Conservation (phyloP, 1,140 invertebrate species). For the Hydropsyche tenuis region DNA sequence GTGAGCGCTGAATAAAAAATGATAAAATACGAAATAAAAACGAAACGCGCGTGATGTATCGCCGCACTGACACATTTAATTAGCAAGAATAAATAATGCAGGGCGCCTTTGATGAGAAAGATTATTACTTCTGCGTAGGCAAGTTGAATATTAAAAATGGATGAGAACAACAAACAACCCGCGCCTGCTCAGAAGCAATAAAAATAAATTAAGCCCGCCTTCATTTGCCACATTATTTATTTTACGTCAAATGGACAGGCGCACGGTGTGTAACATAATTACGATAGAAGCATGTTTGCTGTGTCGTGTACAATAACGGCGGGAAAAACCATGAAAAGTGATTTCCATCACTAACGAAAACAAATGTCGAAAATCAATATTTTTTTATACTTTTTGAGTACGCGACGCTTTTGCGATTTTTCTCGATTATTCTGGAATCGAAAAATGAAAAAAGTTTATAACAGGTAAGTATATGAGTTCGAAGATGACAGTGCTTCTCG, state of each 20-base stretch:
- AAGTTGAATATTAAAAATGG: conserved; percentile 25
- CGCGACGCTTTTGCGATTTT: too few relatives aligned
- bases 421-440: not conserved
- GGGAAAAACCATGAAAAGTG: too few relatives aligned
- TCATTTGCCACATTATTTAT: conserved; percentile 21
- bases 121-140: conserved; percentile 24
- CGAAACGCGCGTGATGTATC: conserved; percentile 34
- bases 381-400: too few relatives aligned
- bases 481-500: not conserved
- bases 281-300: not conserved
- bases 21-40: not conserved
- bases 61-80: conserved; percentile 39
- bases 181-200: conserved; percentile 11
- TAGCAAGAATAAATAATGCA: conserved; percentile 40
- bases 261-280: not conserved
- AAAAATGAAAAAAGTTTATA: conserved; percentile 11
- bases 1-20: not conserved
- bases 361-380: too few relatives aligned
- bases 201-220: conserved; percentile 21
- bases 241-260: conserved; percentile 11
- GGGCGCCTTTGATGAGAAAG: conserved; percentile 14
- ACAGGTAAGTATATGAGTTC: not conserved
- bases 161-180: conserved; percentile 1
- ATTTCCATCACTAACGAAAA: too few relatives aligned
- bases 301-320: too few relatives aligned